These are phyloP conservation scores for Ceyx melanurus DNA, from an alignment of 2,113 vertebrate genomes.

Conservation along the genomic window DNA sequence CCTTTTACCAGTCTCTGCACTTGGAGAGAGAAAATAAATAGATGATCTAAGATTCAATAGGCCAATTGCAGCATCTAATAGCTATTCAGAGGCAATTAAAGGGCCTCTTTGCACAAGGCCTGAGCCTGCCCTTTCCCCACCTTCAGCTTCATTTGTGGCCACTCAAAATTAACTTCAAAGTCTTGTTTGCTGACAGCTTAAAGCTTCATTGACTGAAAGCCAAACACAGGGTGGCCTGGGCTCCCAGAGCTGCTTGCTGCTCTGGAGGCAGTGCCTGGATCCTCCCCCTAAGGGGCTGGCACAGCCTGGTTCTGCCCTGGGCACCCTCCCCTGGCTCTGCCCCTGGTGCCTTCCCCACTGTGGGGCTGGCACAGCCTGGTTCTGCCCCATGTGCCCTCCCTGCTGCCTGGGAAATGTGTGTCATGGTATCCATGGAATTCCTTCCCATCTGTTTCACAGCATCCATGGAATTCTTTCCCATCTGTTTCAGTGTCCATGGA, in stretches of 20 bases:
- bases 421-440: no score
- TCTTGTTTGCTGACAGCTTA: conserved; percentile 90
- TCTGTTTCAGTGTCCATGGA: background rate
- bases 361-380: no score
- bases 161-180: conserved; percentile 85
- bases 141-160: conserved; percentile 81
- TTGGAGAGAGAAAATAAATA: conserved; percentile 79
- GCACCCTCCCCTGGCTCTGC: no score
- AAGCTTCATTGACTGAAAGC: conserved; percentile 89
- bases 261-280: no score
- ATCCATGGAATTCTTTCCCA: no score
- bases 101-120: conserved; percentile 71
- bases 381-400: no score
- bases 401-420: no score
- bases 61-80: conserved; percentile 76
- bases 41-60: conserved; percentile 76
- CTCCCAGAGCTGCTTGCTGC: no score
- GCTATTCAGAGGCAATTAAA: conserved; percentile 84
- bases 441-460: no score
- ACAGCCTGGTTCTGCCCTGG: no score
- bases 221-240: background rate
- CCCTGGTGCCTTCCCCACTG: no score
- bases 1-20: conserved; percentile 56
- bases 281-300: no score
- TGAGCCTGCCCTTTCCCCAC: conserved; percentile 78